phyloP scores from a whole-genome alignment of 2,113 vertebrate species.

The Paratilapia polleni region DNA sequence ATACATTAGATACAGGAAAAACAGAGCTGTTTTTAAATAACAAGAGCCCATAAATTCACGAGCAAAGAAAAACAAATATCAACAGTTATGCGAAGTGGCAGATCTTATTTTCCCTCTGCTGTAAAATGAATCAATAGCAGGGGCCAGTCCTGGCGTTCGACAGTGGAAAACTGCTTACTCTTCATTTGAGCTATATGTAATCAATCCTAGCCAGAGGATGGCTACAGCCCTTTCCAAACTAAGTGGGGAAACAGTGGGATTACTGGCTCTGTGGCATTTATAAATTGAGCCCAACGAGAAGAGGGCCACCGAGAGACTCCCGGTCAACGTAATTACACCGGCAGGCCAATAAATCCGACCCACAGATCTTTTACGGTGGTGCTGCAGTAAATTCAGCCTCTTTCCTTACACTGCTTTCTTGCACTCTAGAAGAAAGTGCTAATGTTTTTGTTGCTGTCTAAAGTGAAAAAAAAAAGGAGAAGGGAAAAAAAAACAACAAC shows the following conservation, averaged over 20 bases:
- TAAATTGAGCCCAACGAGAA: constrained; percentile 74
- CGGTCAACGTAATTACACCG: constrained; percentile 74
- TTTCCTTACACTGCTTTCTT: constrained; percentile 21
- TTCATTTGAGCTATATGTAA: constrained; percentile 76
- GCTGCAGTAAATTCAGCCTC: constrained; percentile 68
- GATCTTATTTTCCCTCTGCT: constrained; percentile 66
- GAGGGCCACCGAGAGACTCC: constrained; percentile 66
- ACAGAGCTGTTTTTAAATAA: constrained; percentile 53
- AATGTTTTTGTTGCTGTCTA: constrained; percentile 51
- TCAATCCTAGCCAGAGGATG: constrained; percentile 73
- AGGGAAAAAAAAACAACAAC: not conserved
- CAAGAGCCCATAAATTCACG: constrained; percentile 44
- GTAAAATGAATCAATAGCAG: constrained; percentile 73
- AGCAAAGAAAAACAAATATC: constrained; percentile 72
- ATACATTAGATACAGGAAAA: constrained; percentile 3
- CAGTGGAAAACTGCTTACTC: constrained; percentile 79
- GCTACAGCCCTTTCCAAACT: constrained; percentile 65
- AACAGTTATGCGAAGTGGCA: constrained; percentile 69
- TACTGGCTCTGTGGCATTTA: constrained; percentile 78
- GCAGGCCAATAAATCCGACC: constrained; percentile 71
- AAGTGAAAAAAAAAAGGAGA: not conserved
- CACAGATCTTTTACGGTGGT: constrained; percentile 54
- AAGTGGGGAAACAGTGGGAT: constrained; percentile 75
- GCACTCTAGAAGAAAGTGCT: constrained; percentile 43
- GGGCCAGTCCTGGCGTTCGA: constrained; percentile 42